Evolutionary conservation across 1,140 invertebrate species (phyloP).

Genomic region (Wasmannia auropunctata): DNA sequence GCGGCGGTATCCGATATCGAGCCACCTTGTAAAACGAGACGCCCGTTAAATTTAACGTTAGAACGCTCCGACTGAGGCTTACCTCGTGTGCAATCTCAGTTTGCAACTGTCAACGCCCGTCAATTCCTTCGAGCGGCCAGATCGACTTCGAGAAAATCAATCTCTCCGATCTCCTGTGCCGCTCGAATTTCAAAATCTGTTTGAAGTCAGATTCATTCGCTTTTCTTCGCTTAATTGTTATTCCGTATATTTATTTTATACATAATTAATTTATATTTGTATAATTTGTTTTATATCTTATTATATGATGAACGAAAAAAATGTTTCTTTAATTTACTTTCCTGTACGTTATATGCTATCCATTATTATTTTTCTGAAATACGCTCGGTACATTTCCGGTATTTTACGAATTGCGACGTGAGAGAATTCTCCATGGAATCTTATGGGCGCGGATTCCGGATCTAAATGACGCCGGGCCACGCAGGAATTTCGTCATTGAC

Average conservation of each 20-base stretch:
- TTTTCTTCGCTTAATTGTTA: background rate
- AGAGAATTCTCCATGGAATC: background rate
- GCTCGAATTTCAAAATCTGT: background rate
- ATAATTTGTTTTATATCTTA: background rate
- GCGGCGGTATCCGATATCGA: constrained; percentile 54
- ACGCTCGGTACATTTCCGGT: background rate
- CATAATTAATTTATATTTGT: background rate
- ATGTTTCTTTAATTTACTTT: background rate
- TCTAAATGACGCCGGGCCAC: background rate
- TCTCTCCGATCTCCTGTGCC: background rate
- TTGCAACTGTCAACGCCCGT: constrained; percentile 29
- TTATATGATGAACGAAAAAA: background rate
- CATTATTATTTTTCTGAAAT: background rate
- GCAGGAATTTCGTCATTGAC: constrained; percentile 50
- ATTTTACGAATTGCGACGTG: background rate
- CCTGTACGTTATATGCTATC: background rate
- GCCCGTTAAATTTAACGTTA: constrained; percentile 49
- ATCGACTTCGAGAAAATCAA: constrained; percentile 21
- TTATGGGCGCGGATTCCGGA: constrained; percentile 24
- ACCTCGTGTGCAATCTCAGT: constrained; percentile 28
- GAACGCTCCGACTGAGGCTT: constrained; percentile 28
- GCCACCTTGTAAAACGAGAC: constrained; percentile 46
- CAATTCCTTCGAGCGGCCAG: background rate
- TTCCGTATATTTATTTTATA: background rate
- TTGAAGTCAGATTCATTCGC: background rate